A percentile compares a stretch with the other conserved stretches of the same genome.
Conservation (phyloP, 2,797 vertebrate species). For the Acrossocheilus fasciatus region DNA sequence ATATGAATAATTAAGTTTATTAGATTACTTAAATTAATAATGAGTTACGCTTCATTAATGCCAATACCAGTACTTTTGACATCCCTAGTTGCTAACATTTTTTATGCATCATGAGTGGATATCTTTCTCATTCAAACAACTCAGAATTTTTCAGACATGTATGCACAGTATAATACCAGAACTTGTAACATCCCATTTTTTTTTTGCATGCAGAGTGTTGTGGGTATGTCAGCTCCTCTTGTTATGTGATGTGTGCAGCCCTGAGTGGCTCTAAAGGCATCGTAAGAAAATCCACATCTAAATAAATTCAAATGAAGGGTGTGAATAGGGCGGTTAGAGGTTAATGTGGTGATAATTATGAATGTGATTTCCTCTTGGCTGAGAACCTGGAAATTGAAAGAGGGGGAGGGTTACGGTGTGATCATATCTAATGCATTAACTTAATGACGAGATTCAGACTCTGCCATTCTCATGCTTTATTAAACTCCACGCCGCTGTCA, state of each 20-base stretch:
- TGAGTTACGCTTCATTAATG: too few relatives aligned
- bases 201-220: not conserved
- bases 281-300: conserved; percentile 30
- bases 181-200: not conserved
- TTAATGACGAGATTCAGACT: conserved; percentile 79
- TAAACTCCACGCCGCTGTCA: conserved; percentile 72
- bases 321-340: conserved; percentile 79
- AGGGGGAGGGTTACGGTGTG: conserved; percentile 63
- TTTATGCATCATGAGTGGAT: not conserved
- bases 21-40: too few relatives aligned
- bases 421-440: conserved; percentile 81
- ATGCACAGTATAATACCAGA: not conserved
- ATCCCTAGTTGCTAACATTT: not conserved
- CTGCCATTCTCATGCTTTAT: conserved; percentile 76
- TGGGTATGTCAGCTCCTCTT: not conserved
- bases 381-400: conserved; percentile 67
- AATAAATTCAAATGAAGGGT: conserved; percentile 54
- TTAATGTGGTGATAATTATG: conserved; percentile 83
- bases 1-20: not conserved
- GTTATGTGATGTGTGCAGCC: conserved; percentile 10
- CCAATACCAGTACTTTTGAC: not conserved
- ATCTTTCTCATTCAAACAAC: not conserved
- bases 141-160: not conserved
- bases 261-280: not conserved
- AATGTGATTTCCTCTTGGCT: conserved; percentile 77